These are phyloP conservation scores for Idaea dimidiata DNA, from an alignment of 2,888 invertebrate genomes.

Conservation along the genomic window DNA sequence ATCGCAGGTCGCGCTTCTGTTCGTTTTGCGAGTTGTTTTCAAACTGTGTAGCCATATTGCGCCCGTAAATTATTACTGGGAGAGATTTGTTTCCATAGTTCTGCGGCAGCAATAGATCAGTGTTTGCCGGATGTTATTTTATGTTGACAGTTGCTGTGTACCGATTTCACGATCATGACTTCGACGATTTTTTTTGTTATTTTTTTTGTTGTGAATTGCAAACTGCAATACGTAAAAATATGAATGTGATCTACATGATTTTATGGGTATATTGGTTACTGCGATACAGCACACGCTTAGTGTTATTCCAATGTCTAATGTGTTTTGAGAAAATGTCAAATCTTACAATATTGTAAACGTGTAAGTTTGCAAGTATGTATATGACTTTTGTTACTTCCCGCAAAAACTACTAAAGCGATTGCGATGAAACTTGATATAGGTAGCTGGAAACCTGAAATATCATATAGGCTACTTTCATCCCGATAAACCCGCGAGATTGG, in stretches of 20 bases:
- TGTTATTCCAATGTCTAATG: no score
- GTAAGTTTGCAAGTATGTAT: no score
- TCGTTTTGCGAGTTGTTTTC: slow-evolving; percentile 68
- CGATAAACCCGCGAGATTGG: slow-evolving; percentile 13
- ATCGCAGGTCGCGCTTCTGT: slow-evolving; percentile 67
- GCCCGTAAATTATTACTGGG: slow-evolving; percentile 73
- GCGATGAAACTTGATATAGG: no score
- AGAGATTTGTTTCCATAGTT: slow-evolving; percentile 79
- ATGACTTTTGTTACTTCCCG: no score
- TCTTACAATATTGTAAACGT: no score
- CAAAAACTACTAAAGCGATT: no score
- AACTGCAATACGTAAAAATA: slow-evolving; percentile 4
- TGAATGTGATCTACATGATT: background rate
- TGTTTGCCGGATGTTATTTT: slow-evolving; percentile 74
- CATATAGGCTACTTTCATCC: no score
- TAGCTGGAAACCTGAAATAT: no score
- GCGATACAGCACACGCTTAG: no score
- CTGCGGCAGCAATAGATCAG: slow-evolving; percentile 76
- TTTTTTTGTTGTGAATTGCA: slow-evolving; percentile 35
- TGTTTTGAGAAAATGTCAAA: no score
- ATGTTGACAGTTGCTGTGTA: slow-evolving; percentile 71
- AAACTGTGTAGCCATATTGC: slow-evolving; percentile 70
- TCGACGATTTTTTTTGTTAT: slow-evolving; percentile 35
- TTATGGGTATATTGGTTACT: no score
- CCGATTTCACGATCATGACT: slow-evolving; percentile 62